phyloP scores from a whole-genome alignment of 2,888 invertebrate genomes.

The Drosophila parthenogenetica region DNA sequence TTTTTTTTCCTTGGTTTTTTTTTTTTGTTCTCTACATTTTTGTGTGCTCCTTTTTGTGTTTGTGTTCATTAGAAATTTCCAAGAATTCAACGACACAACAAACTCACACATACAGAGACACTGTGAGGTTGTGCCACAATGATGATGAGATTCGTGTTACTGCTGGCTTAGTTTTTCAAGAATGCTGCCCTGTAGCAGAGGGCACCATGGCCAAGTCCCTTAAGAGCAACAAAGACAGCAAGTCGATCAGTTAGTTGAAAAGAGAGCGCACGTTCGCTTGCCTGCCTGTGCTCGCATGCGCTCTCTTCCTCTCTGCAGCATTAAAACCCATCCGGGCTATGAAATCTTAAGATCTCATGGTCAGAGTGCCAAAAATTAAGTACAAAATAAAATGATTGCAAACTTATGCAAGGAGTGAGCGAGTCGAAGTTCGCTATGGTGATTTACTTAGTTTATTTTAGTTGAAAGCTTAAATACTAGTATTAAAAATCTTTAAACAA shows the following conservation, averaged over 20 bases:
- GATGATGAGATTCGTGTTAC: conserved; percentile 69
- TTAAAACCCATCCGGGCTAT: conserved; percentile 2
- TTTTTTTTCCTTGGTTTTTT: conserved; percentile 38
- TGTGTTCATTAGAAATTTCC: conserved; percentile 80
- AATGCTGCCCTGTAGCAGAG: conserved; percentile 30
- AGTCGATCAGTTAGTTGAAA: not conserved
- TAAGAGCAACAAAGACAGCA: conserved; percentile 3
- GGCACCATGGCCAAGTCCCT: not conserved
- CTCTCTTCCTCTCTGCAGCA: not conserved
- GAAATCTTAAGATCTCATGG: conserved; percentile 24
- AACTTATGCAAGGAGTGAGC: conserved; percentile 7
- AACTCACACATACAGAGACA: conserved; percentile 24
- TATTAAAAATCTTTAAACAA: too few relatives aligned
- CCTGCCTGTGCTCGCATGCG: too few relatives aligned
- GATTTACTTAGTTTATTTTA: too few relatives aligned
- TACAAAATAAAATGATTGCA: not conserved
- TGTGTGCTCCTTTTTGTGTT: conserved; percentile 76
- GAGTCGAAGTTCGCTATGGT: too few relatives aligned
- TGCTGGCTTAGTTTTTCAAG: conserved; percentile 76
- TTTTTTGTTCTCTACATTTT: conserved; percentile 65
- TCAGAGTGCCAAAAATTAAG: conserved; percentile 13
- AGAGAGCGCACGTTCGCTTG: not conserved
- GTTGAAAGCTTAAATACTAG: too few relatives aligned
- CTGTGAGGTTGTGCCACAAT: conserved; percentile 16
- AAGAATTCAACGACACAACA: conserved; percentile 69